Percentiles rank a stretch among this genome's conserved stretches.
These are phyloP conservation scores for Squalus acanthias DNA, from an alignment of 2,797 vertebrate genomes.

Conservation along the genomic window DNA sequence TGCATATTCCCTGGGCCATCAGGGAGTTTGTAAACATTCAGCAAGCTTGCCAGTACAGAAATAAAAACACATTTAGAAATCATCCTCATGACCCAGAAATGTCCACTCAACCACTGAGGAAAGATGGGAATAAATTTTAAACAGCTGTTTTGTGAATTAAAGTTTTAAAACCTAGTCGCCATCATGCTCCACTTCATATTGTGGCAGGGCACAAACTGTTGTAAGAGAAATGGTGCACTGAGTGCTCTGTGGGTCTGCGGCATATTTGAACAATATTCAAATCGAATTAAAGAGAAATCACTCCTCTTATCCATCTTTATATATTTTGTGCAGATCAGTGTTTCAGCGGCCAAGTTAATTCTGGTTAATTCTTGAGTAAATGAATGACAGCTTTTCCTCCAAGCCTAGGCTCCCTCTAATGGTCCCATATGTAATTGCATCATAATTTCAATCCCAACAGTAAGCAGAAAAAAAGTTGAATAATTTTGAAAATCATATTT, in stretches of 20 bases:
- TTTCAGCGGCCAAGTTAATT: background rate
- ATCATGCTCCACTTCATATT: conserved; percentile 15
- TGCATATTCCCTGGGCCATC: background rate
- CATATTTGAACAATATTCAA: background rate
- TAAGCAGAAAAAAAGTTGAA: background rate
- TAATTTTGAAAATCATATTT: background rate
- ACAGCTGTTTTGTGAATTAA: conserved; percentile 27
- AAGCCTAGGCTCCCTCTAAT: background rate
- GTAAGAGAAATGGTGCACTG: background rate
- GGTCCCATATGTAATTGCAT: background rate
- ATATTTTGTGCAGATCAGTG: background rate
- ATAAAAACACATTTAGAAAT: conserved; percentile 26
- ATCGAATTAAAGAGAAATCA: background rate
- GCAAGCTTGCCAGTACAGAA: background rate
- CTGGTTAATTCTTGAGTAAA: background rate
- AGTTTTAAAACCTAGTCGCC: background rate
- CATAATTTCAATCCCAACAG: background rate
- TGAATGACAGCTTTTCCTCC: background rate
- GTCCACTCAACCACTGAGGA: background rate
- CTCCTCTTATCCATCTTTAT: background rate
- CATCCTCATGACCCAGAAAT: background rate
- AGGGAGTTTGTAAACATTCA: background rate
- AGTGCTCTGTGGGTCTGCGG: background rate
- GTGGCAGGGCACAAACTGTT: background rate
- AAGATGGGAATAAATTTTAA: background rate